Conservation (phyloP, 2,113 vertebrate species). For the Desmodus rotundus region DNA sequence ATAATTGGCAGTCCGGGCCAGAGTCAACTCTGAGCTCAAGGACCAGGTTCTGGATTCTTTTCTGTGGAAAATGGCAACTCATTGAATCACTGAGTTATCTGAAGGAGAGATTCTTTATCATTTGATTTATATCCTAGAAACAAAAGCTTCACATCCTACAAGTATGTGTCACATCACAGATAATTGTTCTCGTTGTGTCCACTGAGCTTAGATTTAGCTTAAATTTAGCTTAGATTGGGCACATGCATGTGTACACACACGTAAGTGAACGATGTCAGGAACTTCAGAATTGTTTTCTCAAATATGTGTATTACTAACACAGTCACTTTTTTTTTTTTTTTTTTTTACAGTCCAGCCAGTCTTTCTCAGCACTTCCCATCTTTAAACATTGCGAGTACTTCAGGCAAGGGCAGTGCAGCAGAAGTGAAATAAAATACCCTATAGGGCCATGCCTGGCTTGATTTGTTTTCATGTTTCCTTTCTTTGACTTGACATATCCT, state of each 20-base stretch:
- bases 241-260: neutral
- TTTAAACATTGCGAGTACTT: neutral
- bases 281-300: neutral
- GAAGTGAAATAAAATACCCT: conserved; percentile 12
- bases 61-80: neutral
- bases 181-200: neutral
- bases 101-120: neutral
- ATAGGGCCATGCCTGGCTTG: neutral
- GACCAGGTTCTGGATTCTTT: neutral
- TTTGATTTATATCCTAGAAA: neutral
- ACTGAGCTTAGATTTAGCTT: neutral
- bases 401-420: neutral
- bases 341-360: neutral
- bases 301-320: neutral
- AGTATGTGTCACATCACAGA: neutral
- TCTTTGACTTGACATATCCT: conserved; percentile 4
- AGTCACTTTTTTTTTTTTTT: neutral
- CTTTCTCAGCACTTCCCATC: neutral
- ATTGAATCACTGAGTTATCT: neutral
- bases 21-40: neutral
- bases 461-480: conserved; percentile 1
- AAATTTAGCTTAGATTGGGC: neutral
- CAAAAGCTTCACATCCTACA: neutral
- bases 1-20: neutral
- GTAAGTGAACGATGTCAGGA: neutral